Base-by-base conservation (phyloP, 2,113 vertebrate species). In the Apodemus speciosus region DNA sequence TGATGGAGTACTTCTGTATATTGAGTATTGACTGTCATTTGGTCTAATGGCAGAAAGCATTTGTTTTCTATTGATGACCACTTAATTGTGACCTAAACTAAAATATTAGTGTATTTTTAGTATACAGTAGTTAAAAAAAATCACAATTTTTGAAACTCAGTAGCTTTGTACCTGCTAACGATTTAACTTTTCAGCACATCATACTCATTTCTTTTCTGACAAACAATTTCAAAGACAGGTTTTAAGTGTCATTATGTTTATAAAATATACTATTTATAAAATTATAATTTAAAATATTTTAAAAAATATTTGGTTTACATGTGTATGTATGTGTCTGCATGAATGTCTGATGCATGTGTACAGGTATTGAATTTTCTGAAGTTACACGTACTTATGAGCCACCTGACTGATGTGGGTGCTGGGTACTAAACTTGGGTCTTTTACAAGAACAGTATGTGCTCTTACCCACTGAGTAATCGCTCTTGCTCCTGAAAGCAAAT, bases 31-130 rank as follows among this genome's bases (percentile, higher is more conserved):
- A 71, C 9, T 88, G 73, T 43, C 69, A 53, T 40, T 49, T 4
- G 89, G 4, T 88, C 71, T 25, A 71, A 25, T 76, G 15, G 16
- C 35, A 68, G 27, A 86, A 86, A 90, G 40, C 15, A 72, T 95
- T 90, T 90, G 16, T 86, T 93, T 91, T 79, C 18, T 75, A 72
- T 56, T 87, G 64, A 14, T 88, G 35, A 72, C 87, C 30, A 80
- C 58, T 95, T 79, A 90, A 64, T 84, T 84, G 13, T 51, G 87
- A 76, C 43, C 72, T 71, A 53, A 51, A 40, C 6, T 88, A 3
- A 66, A 27, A 89, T 85, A 80, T 86, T 16, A 85, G 9, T 81
- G 10, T 10, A 43, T 75, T 86, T 96, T 90, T 77, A 76, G 80
- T 90, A 43, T 89, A 23, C 18, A 91, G 6, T 87, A 85, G 56